These are phyloP conservation scores for Sitta carolinensis DNA, from an alignment of 2,797 vertebrate species.

Conservation along the genomic window DNA sequence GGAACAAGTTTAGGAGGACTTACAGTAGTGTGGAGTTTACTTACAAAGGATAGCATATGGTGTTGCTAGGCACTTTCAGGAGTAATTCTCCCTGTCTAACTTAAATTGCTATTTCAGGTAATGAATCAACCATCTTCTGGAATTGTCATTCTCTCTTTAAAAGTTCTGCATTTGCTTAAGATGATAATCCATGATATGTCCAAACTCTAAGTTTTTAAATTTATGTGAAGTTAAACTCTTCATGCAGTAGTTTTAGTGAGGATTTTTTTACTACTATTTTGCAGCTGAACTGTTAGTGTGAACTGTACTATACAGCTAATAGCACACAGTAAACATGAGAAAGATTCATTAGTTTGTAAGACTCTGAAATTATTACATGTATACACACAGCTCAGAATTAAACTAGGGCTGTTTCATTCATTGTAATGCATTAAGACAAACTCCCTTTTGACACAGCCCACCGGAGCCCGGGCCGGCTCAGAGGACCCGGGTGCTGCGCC, in stretches of 20 bases:
- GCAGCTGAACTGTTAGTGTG: not conserved
- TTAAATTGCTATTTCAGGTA: not conserved
- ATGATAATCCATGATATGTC: not conserved
- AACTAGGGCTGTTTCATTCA: not conserved
- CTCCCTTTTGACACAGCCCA: not conserved
- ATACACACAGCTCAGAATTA: not conserved
- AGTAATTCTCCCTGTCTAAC: not conserved
- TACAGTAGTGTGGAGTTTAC: not conserved
- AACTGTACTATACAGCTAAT: not conserved
- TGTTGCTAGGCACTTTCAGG: not conserved
- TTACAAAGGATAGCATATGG: not conserved
- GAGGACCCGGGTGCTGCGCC: too few relatives aligned
- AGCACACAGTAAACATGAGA: not conserved
- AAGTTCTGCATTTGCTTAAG: not conserved
- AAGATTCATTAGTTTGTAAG: not conserved
- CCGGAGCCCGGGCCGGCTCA: too few relatives aligned
- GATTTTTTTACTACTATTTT: not conserved
- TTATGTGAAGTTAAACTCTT: not conserved
- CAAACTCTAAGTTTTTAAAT: not conserved
- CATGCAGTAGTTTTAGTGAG: not conserved
- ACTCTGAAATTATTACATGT: not conserved
- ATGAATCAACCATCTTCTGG: not conserved
- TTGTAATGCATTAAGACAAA: not conserved
- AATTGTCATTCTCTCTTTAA: not conserved
- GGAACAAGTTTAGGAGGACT: not conserved